These are phyloP conservation scores for Conger conger DNA, from an alignment of 2,113 vertebrate species.

Conservation along the genomic window DNA sequence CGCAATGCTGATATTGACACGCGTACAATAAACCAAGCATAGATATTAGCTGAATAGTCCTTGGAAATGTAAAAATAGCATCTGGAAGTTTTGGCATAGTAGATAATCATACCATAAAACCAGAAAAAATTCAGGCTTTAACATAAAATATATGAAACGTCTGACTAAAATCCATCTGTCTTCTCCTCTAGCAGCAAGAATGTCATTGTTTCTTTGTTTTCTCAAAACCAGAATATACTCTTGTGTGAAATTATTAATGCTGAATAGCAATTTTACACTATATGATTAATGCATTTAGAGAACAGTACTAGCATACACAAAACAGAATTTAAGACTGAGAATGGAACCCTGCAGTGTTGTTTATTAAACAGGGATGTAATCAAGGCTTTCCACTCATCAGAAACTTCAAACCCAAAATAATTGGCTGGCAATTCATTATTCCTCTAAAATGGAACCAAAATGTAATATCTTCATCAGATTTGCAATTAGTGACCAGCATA, in stretches of 20 bases:
- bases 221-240: not conserved
- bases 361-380: not conserved
- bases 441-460: not conserved
- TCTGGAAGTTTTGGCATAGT: not conserved
- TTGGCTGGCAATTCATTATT: not conserved
- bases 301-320: not conserved
- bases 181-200: not conserved
- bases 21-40: not conserved
- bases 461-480: not conserved
- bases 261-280: not conserved
- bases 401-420: not conserved
- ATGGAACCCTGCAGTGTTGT: not conserved
- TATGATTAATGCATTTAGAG: not conserved
- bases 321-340: not conserved
- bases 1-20: not conserved
- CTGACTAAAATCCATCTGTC: not conserved
- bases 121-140: not conserved
- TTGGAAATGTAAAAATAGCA: not conserved
- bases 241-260: not conserved
- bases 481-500: not conserved
- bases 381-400: not conserved
- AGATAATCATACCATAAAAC: not conserved
- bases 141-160: not conserved
- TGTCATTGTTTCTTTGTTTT: not conserved
- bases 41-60: not conserved